Evolutionary conservation across 2,888 invertebrate species (phyloP).

Genomic region (Agriopis leucophaearia): DNA sequence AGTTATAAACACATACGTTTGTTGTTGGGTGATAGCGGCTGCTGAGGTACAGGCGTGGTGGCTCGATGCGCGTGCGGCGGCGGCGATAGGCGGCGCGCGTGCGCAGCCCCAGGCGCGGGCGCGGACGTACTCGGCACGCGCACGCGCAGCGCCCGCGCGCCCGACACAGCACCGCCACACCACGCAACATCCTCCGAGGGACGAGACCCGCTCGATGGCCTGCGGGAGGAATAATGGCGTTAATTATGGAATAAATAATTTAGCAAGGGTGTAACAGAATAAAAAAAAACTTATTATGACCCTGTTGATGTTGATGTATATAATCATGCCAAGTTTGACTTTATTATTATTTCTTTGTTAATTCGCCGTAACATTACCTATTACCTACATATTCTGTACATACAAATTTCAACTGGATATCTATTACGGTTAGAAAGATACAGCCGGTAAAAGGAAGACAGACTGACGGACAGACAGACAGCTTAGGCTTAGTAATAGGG

Average conservation of each 20-base stretch:
- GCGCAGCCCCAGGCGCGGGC: conserved; percentile 75
- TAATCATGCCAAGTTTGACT: no score
- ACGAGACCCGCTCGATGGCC: conserved; percentile 78
- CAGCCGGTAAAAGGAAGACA: no score
- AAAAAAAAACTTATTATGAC: no score
- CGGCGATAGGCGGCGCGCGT: conserved; percentile 76
- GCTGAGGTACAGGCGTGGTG: conserved; percentile 63
- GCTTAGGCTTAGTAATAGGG: no score
- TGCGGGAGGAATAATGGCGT: conserved; percentile 40
- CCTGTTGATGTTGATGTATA: no score
- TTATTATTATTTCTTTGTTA: no score
- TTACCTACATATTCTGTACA: no score
- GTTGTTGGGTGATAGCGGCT: conserved; percentile 59
- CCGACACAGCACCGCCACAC: conserved; percentile 59
- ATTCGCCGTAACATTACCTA: no score
- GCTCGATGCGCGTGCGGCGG: conserved; percentile 80
- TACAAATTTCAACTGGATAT: no score
- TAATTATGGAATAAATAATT: background rate
- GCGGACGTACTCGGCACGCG: conserved; percentile 68
- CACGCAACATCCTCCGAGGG: conserved; percentile 67
- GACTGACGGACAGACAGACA: no score
- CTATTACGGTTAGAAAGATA: no score
- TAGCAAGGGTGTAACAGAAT: background rate
- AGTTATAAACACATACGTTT: conserved; percentile 61
- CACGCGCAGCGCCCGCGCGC: conserved; percentile 75